Percentiles rank a stretch among this genome's conserved stretches.
Evolutionary conservation across 2,797 vertebrate species (phyloP).

Genomic region (Gadopsis bispinosus): DNA sequence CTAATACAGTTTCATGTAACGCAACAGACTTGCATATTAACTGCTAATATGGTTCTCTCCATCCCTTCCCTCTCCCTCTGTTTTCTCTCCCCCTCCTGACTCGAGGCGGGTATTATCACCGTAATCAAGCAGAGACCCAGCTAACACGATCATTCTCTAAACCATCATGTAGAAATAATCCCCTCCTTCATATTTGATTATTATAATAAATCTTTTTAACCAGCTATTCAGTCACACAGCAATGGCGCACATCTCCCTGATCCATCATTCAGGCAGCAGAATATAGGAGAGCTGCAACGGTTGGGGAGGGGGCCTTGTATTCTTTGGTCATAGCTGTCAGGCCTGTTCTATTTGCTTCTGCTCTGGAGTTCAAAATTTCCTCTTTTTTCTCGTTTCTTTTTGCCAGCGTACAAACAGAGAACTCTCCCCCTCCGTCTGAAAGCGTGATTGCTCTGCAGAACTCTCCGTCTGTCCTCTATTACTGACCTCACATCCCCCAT

Average conservation of each 20-base stretch:
- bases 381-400: slow-evolving; percentile 16
- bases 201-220: slow-evolving; percentile 82
- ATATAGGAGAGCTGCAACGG: slow-evolving; percentile 40
- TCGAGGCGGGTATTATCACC: slow-evolving; percentile 79
- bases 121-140: slow-evolving; percentile 80
- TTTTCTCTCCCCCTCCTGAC: slow-evolving; percentile 56
- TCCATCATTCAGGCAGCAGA: slow-evolving; percentile 58
- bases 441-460: slow-evolving; percentile 69
- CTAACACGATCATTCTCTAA: slow-evolving; percentile 81
- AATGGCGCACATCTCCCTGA: slow-evolving; percentile 54
- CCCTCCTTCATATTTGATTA: slow-evolving; percentile 82
- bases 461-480: slow-evolving; percentile 70
- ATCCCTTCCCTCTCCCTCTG: slow-evolving; percentile 41
- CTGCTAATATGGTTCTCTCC: slow-evolving; percentile 68
- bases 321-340: slow-evolving; percentile 61
- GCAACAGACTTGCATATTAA: slow-evolving; percentile 74
- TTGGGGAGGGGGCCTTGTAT: slow-evolving; percentile 30
- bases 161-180: slow-evolving; percentile 81
- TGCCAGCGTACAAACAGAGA: slow-evolving; percentile 56
- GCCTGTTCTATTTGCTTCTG: slow-evolving; percentile 63
- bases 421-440: slow-evolving; percentile 44
- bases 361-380: slow-evolving; percentile 58
- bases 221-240: slow-evolving; percentile 75
- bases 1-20: slow-evolving; percentile 70
- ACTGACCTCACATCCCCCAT: slow-evolving; percentile 69